phyloP scores from a whole-genome alignment of 2,113 vertebrate species.

The Loxodonta africana region DNA sequence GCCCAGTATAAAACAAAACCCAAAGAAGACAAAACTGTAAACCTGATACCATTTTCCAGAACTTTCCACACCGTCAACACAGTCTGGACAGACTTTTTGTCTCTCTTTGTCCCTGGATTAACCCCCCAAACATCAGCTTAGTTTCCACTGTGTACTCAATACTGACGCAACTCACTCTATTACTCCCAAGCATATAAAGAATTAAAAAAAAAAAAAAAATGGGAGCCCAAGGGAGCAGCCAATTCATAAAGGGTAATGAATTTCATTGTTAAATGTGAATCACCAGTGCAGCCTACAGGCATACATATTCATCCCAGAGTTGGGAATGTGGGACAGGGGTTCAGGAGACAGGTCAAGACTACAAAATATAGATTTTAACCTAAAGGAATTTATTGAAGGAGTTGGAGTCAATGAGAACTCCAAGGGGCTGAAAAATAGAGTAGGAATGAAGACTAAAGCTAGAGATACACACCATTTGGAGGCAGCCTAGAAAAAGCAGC shows the following conservation, averaged over 20 bases:
- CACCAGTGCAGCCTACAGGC: neutral
- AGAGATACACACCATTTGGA: accelerated
- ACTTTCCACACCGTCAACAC: neutral
- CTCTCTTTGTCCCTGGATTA: neutral
- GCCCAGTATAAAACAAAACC: neutral
- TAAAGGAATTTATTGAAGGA: neutral
- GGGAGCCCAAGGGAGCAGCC: neutral
- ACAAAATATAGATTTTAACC: neutral
- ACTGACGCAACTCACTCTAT: neutral
- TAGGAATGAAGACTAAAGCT: neutral
- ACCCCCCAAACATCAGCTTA: neutral
- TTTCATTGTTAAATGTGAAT: neutral
- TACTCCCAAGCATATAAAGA: neutral
- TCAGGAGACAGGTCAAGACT: neutral
- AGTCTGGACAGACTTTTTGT: neutral
- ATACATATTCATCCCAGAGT: neutral
- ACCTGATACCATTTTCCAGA: neutral
- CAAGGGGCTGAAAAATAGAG: neutral
- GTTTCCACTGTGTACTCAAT: neutral
- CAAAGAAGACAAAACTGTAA: conserved; percentile 2
- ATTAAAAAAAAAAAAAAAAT: neutral
- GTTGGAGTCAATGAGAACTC: neutral
- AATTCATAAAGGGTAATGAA: conserved; percentile 10
- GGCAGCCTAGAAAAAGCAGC: neutral
- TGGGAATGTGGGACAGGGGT: neutral